phyloP scores from a whole-genome alignment of 1,140 invertebrate genomes.

The Eciton burchellii region DNA sequence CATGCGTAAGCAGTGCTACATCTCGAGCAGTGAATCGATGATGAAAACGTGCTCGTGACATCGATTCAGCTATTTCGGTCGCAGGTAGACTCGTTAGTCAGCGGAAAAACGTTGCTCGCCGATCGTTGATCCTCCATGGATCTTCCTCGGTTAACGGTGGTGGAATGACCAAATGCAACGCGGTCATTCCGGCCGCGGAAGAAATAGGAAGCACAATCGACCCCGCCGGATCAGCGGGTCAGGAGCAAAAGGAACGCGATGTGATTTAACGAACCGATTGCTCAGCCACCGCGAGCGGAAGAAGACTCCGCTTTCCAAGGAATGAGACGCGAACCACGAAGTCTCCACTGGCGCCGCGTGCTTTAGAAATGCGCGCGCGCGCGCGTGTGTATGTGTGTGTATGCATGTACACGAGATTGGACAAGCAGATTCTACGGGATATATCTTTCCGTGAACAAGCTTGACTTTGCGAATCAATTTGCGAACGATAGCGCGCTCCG shows the following conservation, averaged over 20 bases:
- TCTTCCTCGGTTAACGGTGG: too few species aligned
- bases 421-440: neutral
- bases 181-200: conserved; percentile 10
- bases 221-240: neutral
- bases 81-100: conserved; percentile 10
- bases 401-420: neutral
- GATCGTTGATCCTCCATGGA: neutral
- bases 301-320: conserved; percentile 7
- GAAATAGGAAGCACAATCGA: conserved; percentile 10
- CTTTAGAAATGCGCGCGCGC: conserved; percentile 3
- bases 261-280: conserved; percentile 31
- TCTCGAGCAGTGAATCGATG: too few species aligned
- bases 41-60: neutral
- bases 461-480: neutral
- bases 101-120: conserved; percentile 1
- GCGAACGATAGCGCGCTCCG: too few species aligned
- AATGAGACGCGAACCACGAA: neutral
- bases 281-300: conserved; percentile 1
- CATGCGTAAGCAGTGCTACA: too few species aligned
- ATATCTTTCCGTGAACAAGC: neutral
- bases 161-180: too few species aligned
- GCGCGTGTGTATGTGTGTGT: too few species aligned
- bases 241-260: conserved; percentile 23
- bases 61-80: neutral
- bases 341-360: conserved; percentile 1